phyloP scores from a whole-genome alignment of 1,140 invertebrate genomes.

The Lamellibrachia luymesi region DNA sequence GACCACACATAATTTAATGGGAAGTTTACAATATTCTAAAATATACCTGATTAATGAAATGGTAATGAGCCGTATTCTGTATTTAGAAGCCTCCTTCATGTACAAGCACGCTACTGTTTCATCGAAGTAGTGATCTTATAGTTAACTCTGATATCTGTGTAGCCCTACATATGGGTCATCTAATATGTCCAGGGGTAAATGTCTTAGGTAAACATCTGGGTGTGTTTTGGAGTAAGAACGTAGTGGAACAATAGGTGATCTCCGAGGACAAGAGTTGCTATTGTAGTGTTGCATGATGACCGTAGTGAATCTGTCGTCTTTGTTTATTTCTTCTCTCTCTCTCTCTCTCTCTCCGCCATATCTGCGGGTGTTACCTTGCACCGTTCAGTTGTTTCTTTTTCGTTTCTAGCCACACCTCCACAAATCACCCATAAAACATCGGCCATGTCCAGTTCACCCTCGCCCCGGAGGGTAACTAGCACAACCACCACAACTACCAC shows the following conservation, averaged over 20 bases:
- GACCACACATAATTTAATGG: too few relatives aligned
- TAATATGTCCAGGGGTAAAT: too few relatives aligned
- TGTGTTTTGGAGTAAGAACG: background rate
- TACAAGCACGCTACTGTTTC: too few relatives aligned
- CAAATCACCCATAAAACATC: constrained; percentile 5
- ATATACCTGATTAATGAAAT: too few relatives aligned
- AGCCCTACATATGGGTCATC: too few relatives aligned
- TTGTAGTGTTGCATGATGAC: background rate
- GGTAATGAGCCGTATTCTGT: too few relatives aligned
- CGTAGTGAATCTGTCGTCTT: background rate
- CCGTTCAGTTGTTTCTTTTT: background rate
- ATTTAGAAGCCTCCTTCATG: too few relatives aligned
- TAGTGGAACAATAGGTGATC: background rate
- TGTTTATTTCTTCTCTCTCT: background rate
- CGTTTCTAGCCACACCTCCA: constrained; percentile 3
- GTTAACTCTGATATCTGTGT: too few relatives aligned
- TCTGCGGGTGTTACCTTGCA: background rate
- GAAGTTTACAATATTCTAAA: too few relatives aligned
- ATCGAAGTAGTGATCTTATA: too few relatives aligned
- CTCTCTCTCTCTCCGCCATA: background rate
- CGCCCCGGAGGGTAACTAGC: background rate
- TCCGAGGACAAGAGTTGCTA: background rate
- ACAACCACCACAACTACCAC: background rate
- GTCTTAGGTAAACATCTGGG: too few relatives aligned
- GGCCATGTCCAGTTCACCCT: background rate